Conservation (phyloP, 2,888 invertebrate species). For the Microplitis deprimator region DNA sequence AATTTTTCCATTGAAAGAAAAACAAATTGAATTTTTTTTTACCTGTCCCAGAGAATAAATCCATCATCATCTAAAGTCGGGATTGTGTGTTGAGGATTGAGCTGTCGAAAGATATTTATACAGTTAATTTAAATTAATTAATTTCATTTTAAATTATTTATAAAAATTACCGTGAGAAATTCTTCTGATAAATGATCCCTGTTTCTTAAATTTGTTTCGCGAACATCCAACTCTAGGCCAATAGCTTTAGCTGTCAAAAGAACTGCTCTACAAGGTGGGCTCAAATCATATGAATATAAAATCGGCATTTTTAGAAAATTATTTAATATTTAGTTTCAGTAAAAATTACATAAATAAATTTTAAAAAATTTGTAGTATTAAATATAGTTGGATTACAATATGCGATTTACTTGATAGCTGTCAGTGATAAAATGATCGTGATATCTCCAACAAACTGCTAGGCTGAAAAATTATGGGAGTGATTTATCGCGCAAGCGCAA, state of each 20-base stretch:
- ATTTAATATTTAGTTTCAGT: too few relatives aligned
- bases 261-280: conserved; percentile 51
- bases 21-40: conserved; percentile 6
- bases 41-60: conserved; percentile 73
- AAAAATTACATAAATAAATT: too few relatives aligned
- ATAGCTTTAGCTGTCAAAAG: conserved; percentile 49
- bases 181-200: conserved; percentile 63
- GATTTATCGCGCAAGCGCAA: too few relatives aligned
- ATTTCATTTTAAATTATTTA: neutral
- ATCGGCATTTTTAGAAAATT: conserved; percentile 28
- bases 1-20: neutral
- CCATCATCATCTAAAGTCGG: conserved; percentile 76
- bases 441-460: too few relatives aligned
- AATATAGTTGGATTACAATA: too few relatives aligned
- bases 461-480: too few relatives aligned
- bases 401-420: too few relatives aligned
- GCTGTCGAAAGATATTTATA: conserved; percentile 64
- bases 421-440: too few relatives aligned
- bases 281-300: conserved; percentile 47
- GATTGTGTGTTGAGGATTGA: conserved; percentile 75
- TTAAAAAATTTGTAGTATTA: too few relatives aligned
- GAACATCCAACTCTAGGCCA: conserved; percentile 49
- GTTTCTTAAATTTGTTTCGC: conserved; percentile 42
- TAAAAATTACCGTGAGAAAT: conserved; percentile 72
- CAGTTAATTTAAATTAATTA: neutral